These are phyloP conservation scores for Anthophora plumipes DNA, from an alignment of 2,888 invertebrate species.

Conservation along the genomic window DNA sequence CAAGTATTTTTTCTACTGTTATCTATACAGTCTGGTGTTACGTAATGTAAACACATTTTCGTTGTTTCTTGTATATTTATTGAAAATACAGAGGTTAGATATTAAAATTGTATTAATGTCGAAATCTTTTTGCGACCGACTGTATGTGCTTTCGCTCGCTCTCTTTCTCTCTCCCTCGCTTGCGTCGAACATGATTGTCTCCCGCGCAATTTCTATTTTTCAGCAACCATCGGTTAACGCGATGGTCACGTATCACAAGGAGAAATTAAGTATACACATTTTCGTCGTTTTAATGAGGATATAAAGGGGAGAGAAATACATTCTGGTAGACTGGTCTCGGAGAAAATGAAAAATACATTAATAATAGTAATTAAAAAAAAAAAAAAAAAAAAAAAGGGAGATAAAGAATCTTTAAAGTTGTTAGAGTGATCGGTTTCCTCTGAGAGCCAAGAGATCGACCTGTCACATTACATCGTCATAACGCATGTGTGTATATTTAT, in stretches of 20 bases:
- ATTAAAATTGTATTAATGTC: no score
- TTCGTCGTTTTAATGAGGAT: constrained; percentile 31
- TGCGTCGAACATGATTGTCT: constrained; percentile 45
- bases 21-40: no score
- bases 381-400: not conserved
- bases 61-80: no score
- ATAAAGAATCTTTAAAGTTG: constrained; percentile 46
- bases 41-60: no score
- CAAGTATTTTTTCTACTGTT: no score
- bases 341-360: constrained; percentile 41
- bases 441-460: constrained; percentile 84
- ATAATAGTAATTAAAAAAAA: constrained; percentile 1
- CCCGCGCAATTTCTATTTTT: constrained; percentile 53
- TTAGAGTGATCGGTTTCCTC: constrained; percentile 72
- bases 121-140: no score
- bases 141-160: no score
- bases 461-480: constrained; percentile 70
- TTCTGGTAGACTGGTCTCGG: constrained; percentile 36
- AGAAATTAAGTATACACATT: constrained; percentile 80
- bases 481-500: constrained; percentile 60
- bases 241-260: constrained; percentile 76
- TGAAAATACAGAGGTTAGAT: no score
- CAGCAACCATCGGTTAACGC: constrained; percentile 35
- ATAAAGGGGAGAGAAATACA: constrained; percentile 19
- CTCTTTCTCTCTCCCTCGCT: constrained; percentile 29